These are phyloP conservation scores for Karalla daura DNA, from an alignment of 2,797 vertebrate species.

Conservation along the genomic window DNA sequence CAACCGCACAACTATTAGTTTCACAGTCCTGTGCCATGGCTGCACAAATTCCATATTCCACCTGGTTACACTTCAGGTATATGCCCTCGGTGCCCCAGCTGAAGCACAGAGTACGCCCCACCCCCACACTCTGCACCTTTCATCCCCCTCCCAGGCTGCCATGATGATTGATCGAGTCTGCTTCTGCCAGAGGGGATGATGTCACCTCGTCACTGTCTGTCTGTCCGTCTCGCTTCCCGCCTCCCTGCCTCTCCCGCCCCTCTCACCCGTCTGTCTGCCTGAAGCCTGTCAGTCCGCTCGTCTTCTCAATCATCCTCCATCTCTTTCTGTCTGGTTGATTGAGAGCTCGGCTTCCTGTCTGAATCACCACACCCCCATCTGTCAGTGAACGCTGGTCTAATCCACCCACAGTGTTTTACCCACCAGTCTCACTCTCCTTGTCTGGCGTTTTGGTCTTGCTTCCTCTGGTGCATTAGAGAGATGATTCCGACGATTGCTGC, in stretches of 20 bases:
- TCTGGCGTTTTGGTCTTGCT: background rate
- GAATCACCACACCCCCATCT: conserved; percentile 1
- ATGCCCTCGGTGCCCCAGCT: background rate
- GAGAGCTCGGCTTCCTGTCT: conserved; percentile 21
- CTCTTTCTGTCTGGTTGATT: conserved; percentile 36
- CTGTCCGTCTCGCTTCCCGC: conserved; percentile 8
- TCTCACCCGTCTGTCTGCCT: conserved; percentile 4
- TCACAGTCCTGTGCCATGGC: background rate
- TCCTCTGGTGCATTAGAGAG: background rate
- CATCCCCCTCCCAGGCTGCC: conserved; percentile 23
- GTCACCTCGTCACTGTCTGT: conserved; percentile 53
- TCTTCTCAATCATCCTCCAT: conserved; percentile 27
- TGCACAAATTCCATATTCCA: background rate
- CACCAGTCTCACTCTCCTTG: background rate
- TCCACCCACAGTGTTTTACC: conserved; percentile 1
- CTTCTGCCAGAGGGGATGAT: conserved; percentile 51
- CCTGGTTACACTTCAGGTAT: conserved; percentile 17
- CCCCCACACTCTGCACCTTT: conserved; percentile 28
- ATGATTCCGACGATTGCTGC: background rate
- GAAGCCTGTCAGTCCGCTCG: conserved; percentile 13
- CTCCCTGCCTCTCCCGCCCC: background rate
- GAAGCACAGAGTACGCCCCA: conserved; percentile 23
- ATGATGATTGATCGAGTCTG: conserved; percentile 56
- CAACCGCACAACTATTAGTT: background rate
- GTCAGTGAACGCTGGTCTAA: conserved; percentile 13